Base-by-base conservation (phyloP, 2,797 vertebrate genomes). In the Pterois miles region DNA sequence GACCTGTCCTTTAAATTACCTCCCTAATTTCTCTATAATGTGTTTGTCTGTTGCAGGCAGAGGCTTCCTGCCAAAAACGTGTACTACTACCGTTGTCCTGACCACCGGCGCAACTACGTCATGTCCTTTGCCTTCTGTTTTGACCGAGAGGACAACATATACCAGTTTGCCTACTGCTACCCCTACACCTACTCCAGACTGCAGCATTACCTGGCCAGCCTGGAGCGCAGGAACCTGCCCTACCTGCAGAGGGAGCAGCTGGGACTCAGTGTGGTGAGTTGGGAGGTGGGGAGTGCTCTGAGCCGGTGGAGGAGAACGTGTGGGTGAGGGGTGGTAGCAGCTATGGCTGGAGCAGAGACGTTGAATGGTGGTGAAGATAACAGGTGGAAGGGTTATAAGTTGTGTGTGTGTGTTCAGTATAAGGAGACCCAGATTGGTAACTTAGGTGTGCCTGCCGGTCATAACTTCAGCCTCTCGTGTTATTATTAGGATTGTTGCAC, bases 61-160 rank as follows among this genome's bases (percentile, higher is more conserved):
- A 96, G 98, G 81, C 92, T 99, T 68, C 98, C 98, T 2, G 94
- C 97, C 67, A 99, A 99, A 94, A 98, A 99, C 0, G 98, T 99
- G 38, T 99, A 99, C 89, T 99, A 99, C 91, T 99, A 99, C 88
- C 97, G 97, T 69, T 99, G 97, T 71, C 98, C 98, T 0, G 98
- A 99, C 91, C 98, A 99, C 88, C 96, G 96, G 60, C 97, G 95
- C 91, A 99, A 98, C 94, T 99, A 99, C 18, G 98, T 99, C 78
- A 98, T 99, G 98, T 99, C 98, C 53, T 99, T 99, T 78, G 97
- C 98, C 68, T 99, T 99, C 88, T 99, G 98, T 93, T 99, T 99
- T 36, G 98, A 99, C 93, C 95, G 96, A 4, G 98, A 99, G 85
- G 97, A 98, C 13, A 98, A 99, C 81, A 90, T 96, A 2, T 99